Percentiles rank a stretch among this genome's conserved stretches.
These are phyloP conservation scores for Lacanobia oleracea DNA, from an alignment of 2,888 invertebrate species.

Conservation along the genomic window DNA sequence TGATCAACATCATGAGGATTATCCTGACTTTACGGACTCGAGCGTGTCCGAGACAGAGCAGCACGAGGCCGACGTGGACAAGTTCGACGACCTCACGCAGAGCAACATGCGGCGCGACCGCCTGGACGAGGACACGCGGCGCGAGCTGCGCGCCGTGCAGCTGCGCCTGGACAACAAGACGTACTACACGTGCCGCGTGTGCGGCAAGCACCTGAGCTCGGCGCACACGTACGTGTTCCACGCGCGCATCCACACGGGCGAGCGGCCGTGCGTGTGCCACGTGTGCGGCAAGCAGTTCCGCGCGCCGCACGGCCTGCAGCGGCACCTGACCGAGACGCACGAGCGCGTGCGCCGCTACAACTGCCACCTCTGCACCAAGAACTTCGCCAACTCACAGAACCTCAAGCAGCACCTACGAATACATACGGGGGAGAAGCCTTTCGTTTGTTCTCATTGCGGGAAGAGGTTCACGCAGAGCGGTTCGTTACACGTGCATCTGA, in stretches of 20 bases:
- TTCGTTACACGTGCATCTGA: constrained; percentile 91
- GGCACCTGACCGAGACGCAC: constrained; percentile 92
- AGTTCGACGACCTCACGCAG: constrained; percentile 82
- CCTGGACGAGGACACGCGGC: constrained; percentile 80
- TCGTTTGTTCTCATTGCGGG: constrained; percentile 90
- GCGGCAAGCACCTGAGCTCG: constrained; percentile 91
- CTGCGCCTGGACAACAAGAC: constrained; percentile 87
- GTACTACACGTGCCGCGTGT: constrained; percentile 90
- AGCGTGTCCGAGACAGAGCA: constrained; percentile 68
- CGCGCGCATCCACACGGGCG: constrained; percentile 92
- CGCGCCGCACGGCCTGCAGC: constrained; percentile 91
- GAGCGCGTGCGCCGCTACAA: constrained; percentile 90
- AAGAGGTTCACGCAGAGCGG: constrained; percentile 92
- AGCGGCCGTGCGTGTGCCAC: constrained; percentile 92
- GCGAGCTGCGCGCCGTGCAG: constrained; percentile 76
- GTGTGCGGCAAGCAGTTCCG: constrained; percentile 92
- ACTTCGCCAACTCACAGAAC: constrained; percentile 91
- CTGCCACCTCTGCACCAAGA: constrained; percentile 89
- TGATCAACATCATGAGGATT: constrained; percentile 65
- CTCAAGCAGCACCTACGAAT: constrained; percentile 91
- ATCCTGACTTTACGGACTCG: constrained; percentile 74
- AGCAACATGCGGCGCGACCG: constrained; percentile 80
- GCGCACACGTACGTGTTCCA: constrained; percentile 92
- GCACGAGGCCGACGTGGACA: constrained; percentile 63
- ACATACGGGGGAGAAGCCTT: constrained; percentile 91